These are phyloP conservation scores for Taxidea taxus DNA, from an alignment of 2,113 vertebrate species.

Conservation along the genomic window DNA sequence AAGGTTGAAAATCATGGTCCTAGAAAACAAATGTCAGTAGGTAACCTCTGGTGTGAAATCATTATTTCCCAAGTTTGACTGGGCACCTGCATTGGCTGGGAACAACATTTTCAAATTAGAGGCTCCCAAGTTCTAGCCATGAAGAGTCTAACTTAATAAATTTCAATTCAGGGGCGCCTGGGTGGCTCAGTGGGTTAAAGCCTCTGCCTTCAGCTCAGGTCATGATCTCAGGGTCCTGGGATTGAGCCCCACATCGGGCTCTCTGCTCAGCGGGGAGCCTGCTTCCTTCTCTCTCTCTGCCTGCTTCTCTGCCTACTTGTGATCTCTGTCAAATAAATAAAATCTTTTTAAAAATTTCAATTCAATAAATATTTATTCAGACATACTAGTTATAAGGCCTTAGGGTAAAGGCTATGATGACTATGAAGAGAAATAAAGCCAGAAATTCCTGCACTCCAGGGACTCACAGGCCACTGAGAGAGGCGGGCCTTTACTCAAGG, in stretches of 20 bases:
- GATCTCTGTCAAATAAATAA: background rate
- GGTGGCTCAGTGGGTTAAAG: no score
- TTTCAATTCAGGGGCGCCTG: background rate
- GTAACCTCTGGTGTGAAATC: background rate
- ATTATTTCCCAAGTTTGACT: background rate
- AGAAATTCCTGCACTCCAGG: background rate
- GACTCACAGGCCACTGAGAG: background rate
- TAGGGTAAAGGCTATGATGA: background rate
- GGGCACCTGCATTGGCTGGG: background rate
- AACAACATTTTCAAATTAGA: background rate
- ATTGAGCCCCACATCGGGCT: no score
- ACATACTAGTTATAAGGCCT: background rate
- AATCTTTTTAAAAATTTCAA: background rate
- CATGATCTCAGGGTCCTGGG: no score
- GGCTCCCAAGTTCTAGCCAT: background rate
- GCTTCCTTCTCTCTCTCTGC: no score
- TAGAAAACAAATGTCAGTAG: background rate
- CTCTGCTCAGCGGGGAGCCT: no score
- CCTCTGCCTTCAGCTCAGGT: no score
- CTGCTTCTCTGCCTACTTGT: no score
- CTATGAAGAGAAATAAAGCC: slow-evolving; percentile 30
- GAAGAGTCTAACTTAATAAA: background rate
- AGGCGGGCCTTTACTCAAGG: background rate
- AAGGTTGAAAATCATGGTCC: background rate
- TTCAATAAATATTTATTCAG: slow-evolving; percentile 9